Conservation (phyloP, 2,113 vertebrate genomes). For the Chloebia gouldiae region DNA sequence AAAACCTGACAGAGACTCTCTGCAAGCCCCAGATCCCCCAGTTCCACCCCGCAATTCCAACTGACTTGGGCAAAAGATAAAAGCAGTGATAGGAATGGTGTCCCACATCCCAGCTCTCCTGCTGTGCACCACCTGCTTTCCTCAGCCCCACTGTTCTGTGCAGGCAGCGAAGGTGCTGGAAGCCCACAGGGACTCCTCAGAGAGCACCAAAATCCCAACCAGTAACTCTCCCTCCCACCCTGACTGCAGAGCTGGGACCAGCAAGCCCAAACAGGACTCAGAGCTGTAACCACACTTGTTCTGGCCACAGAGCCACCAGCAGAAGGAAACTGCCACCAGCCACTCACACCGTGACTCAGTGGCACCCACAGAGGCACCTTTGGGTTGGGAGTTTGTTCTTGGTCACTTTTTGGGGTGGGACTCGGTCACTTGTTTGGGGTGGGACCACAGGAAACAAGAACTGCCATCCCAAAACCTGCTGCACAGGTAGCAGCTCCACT, state of each 20-base stretch:
- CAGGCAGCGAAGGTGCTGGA: background rate
- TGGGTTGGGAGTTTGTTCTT: background rate
- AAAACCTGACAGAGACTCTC: background rate
- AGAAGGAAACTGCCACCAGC: background rate
- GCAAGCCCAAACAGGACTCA: background rate
- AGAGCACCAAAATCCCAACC: background rate
- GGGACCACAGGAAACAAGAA: background rate
- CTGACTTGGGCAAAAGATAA: background rate
- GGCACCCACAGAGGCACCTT: background rate
- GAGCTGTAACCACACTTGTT: background rate
- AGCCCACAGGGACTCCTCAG: background rate
- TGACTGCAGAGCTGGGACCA: background rate
- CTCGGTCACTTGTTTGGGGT: background rate
- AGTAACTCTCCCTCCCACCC: background rate
- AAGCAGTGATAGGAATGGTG: background rate
- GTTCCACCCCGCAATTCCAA: rapidly evolving
- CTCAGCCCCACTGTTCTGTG: background rate
- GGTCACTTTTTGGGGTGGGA: background rate
- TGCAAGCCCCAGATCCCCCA: background rate
- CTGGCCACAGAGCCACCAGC: background rate
- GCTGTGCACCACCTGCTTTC: background rate
- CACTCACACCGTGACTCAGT: background rate
- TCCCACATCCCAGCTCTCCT: rapidly evolving
- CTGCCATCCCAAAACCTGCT: rapidly evolving
- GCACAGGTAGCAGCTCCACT: rapidly evolving